Evolutionary conservation across 2,113 vertebrate genomes (phyloP), one percentile per base, ranked within the genome.

Genomic region (Thryonomys swinderianus): DNA sequence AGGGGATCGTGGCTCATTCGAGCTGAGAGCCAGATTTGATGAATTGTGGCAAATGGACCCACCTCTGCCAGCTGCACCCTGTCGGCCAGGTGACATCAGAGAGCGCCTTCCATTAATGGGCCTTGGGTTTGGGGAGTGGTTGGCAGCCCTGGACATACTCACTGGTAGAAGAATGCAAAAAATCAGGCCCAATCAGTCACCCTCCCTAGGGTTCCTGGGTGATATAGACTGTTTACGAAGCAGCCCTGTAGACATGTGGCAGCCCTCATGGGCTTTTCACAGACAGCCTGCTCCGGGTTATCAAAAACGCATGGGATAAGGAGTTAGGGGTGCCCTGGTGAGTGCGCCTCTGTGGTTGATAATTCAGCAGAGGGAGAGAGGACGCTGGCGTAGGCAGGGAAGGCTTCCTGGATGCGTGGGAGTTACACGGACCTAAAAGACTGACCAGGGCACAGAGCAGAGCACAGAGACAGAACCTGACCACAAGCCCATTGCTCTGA

Each of bases 31-130:
- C 25, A 37, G 95, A 94, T 88, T 92, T 45, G 62, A 79, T 85
- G 94, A 96, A 96, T 97, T 86, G 96, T 59, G 61, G 88, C 73
- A 95, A 96, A 97, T 89, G 94, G 95, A 61, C 82, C 82, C 3
- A 18, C 80, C 87, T 94, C 92, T 86, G 85, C 88, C 82, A 91
- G 88, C 95, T 80, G 92, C 90, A 89, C n/a, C 42, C 73, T 66
- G 81, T 53, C 30, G 32, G 90, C 93, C 87, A 11, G 87, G 90
- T 37, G 82, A 85, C 37, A 20, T 80, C 21, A 8, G 45, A 80
- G 34, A 40, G 92, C 21, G 5, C 48, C 82, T 90, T 79, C 81
- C 57, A 83, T 61, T 91, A 96, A 85, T 57, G 78, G 88, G 85
- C 48, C 88, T 20, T 4, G 17, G 92, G 30, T 76, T 57, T 80